Evolutionary conservation across 1,140 invertebrate genomes (phyloP), one percentile per base, ranked within the genome.

Genomic region (Thalassaphorura encarpata): DNA sequence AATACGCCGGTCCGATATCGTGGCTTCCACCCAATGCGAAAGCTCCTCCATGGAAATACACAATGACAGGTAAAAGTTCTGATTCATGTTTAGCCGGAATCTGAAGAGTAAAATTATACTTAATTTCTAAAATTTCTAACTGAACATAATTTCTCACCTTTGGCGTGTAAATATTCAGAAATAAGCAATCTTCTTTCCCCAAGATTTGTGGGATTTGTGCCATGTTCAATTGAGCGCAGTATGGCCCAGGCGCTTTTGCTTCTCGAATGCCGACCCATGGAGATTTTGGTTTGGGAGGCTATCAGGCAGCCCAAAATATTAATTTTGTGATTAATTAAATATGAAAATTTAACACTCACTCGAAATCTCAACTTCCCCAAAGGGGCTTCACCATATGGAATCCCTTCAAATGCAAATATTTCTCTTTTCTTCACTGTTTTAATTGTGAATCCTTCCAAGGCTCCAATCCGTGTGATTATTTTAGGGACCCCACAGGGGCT

Each of bases 321-420:
- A 42, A 42, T 11, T 6, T n/a, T 6, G 5, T n/a, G 5, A 42
- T 8, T 6, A 42, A 19, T n/a, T 6, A 42, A 19, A 19, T n/a
- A 42, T n/a, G 6, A 19, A 42, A 8, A 42, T 11, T 11, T 42
- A 42, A 19, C 13, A 13, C 41, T 42, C 18, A 42, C 41, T 19
- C 21, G 8, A 42, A 42, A 42, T 19, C 41, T 13, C 6, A 13
- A 6, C 6, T 8, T 8, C 21, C 41, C 41, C 6, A 42, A n/a
- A 6, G 41, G 41, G 8, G 41, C 8, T 42, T 42, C 41, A 11
- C 8, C 41, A 42, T 42, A 42, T 13, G 41, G 41, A 19, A 42
- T 42, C 18, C 41, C 41, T 42, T 42, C 41, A 19, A 42, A 42
- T 42, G 41, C 41, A n/a, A n/a, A n/a, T n/a, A n/a, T n/a, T n/a